phyloP scores from a whole-genome alignment of 2,888 invertebrate genomes.

The Emmelina monodactyla region DNA sequence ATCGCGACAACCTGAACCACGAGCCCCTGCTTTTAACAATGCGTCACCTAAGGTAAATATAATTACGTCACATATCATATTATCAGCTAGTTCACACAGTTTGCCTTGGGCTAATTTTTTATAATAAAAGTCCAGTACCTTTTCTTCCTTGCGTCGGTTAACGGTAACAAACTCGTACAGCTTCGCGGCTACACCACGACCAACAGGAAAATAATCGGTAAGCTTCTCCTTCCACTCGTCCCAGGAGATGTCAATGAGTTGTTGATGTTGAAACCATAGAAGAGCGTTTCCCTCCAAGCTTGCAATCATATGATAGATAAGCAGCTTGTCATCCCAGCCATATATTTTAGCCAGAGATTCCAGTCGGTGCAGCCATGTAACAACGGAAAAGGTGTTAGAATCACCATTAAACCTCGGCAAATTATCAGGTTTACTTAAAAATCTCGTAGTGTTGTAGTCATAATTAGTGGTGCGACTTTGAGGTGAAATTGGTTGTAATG shows the following conservation, averaged over 20 bases:
- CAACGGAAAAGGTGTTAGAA: conserved; percentile 1
- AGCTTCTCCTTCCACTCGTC: conserved; percentile 7
- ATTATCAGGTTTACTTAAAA: neutral
- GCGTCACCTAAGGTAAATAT: conserved; percentile 8
- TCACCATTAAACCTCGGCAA: conserved; percentile 2
- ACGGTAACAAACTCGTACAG: conserved; percentile 2
- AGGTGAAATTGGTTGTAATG: neutral
- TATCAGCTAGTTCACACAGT: conserved; percentile 3
- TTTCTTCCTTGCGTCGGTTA: conserved; percentile 5
- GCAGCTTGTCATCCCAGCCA: conserved; percentile 5
- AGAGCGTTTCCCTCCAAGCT: conserved; percentile 7
- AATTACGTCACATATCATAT: conserved; percentile 8
- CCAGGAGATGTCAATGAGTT: conserved; percentile 8
- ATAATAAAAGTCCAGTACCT: conserved; percentile 8
- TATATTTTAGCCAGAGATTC: conserved; percentile 3
- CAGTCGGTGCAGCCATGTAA: neutral
- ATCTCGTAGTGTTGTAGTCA: neutral
- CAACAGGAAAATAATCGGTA: conserved; percentile 5
- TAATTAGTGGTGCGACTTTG: too few relatives aligned
- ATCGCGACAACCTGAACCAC: conserved; percentile 7
- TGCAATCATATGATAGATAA: conserved; percentile 9
- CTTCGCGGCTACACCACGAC: conserved; percentile 4
- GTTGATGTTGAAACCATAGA: conserved; percentile 8
- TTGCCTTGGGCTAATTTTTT: conserved; percentile 8
- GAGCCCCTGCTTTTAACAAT: conserved; percentile 4